These are phyloP conservation scores for Acrobasis suavella DNA, from an alignment of 2,888 invertebrate genomes.

Conservation along the genomic window DNA sequence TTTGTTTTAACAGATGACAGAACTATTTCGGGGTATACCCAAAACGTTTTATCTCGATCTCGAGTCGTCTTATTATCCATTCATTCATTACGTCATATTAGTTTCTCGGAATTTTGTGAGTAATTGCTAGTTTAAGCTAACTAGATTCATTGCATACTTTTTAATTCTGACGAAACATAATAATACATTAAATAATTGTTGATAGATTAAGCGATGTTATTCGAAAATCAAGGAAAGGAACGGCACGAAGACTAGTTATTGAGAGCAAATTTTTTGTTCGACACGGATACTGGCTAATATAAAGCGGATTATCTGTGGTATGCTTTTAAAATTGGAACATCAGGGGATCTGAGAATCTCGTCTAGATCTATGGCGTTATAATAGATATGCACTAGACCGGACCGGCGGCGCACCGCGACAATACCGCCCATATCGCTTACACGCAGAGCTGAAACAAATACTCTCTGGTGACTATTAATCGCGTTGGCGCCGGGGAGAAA, in stretches of 20 bases:
- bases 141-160: background rate
- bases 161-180: background rate
- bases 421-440: conserved; percentile 74
- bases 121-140: background rate
- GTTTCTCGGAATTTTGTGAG: conserved; percentile 11
- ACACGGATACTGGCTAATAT: conserved; percentile 45
- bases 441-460: conserved; percentile 72
- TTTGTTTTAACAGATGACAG: background rate
- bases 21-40: conserved; percentile 8
- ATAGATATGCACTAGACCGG: conserved; percentile 78
- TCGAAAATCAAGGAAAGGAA: background rate
- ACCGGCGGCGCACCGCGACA: conserved; percentile 68
- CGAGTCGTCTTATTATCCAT: background rate
- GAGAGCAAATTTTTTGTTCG: conserved; percentile 4
- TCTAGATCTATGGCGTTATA: conserved; percentile 68
- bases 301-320: conserved; percentile 67
- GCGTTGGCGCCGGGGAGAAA: conserved; percentile 71
- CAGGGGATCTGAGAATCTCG: conserved; percentile 62
- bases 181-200: background rate
- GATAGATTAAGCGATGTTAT: background rate
- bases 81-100: conserved; percentile 10
- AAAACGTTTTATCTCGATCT: background rate
- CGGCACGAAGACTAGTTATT: conserved; percentile 11
- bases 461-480: conserved; percentile 69
- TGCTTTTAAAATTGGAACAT: conserved; percentile 67